phyloP scores from a whole-genome alignment of 1,140 invertebrate species.

The Cotesia chilonis region DNA sequence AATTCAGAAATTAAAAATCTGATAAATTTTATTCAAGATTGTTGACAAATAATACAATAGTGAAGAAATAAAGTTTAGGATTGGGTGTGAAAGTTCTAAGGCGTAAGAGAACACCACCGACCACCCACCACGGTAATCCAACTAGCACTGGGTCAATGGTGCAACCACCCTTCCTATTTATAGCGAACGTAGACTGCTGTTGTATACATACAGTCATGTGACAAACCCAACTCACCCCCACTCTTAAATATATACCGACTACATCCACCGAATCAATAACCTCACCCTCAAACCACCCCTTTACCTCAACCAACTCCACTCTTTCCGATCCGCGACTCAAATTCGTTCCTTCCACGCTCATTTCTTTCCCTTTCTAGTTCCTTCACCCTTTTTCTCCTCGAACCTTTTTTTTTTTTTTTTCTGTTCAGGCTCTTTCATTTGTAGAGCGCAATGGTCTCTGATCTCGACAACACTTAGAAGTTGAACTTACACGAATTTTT shows the following conservation, averaged over 20 bases:
- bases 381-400: slow-evolving; percentile 46
- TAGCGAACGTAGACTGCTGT: slow-evolving; percentile 48
- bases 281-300: slow-evolving; percentile 48
- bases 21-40: slow-evolving; percentile 7
- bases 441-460: background rate
- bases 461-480: slow-evolving; percentile 13
- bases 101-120: slow-evolving; percentile 45
- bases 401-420: slow-evolving; percentile 27
- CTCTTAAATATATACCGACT: background rate
- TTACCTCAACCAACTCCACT: slow-evolving; percentile 12
- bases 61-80: background rate
- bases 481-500: too few relatives aligned
- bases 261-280: slow-evolving; percentile 60
- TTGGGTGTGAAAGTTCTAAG: slow-evolving; percentile 18
- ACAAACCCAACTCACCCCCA: slow-evolving; percentile 44
- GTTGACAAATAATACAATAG: background rate
- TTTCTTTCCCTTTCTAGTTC: slow-evolving; percentile 35
- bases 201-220: slow-evolving; percentile 50
- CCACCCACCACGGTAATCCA: slow-evolving; percentile 56
- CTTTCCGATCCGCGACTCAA: too few relatives aligned
- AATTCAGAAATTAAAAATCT: background rate
- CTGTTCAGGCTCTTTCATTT: slow-evolving; percentile 5
- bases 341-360: slow-evolving; percentile 40
- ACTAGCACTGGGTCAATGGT: slow-evolving; percentile 64
- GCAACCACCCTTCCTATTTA: slow-evolving; percentile 64